Percentiles rank a stretch among this genome's conserved stretches.
These are phyloP conservation scores for Leptopilina drosophilae DNA, from an alignment of 2,888 invertebrate species.

Conservation along the genomic window DNA sequence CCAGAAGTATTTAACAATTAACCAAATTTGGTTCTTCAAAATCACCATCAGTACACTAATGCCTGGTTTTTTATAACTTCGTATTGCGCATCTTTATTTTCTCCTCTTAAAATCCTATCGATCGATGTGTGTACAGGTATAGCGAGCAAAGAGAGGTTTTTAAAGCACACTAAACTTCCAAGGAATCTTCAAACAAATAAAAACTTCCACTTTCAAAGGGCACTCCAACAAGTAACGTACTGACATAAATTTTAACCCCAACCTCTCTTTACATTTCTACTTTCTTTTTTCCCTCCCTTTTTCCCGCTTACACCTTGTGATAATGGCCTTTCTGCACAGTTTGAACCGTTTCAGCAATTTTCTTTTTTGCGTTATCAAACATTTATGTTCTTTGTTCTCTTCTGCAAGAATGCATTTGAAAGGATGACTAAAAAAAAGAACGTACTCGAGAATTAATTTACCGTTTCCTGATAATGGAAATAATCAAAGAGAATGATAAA, in stretches of 20 bases:
- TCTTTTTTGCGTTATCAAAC: slow-evolving; percentile 20
- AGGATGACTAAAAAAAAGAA: background rate
- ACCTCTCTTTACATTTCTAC: slow-evolving; percentile 48
- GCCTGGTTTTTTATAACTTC: too few relatives aligned
- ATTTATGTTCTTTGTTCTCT: slow-evolving; percentile 28
- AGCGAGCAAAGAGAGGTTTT: slow-evolving; percentile 35
- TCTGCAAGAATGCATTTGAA: slow-evolving; percentile 27
- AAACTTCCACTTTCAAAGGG: slow-evolving; percentile 57
- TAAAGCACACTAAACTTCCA: slow-evolving; percentile 53
- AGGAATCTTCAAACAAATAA: slow-evolving; percentile 59
- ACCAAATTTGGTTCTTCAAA: too few relatives aligned
- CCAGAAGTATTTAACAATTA: too few relatives aligned
- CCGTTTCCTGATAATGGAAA: background rate
- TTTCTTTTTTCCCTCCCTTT: slow-evolving; percentile 35
- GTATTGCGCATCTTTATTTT: slow-evolving; percentile 1
- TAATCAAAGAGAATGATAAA: background rate
- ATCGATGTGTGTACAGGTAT: slow-evolving; percentile 52
- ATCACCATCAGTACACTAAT: too few relatives aligned
- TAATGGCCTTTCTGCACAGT: slow-evolving; percentile 27
- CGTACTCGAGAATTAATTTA: background rate
- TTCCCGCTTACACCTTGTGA: slow-evolving; percentile 19
- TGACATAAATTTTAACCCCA: slow-evolving; percentile 60
- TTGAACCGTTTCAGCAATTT: slow-evolving; percentile 25
- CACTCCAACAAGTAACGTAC: slow-evolving; percentile 57
- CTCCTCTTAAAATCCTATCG: slow-evolving; percentile 48